Conservation (phyloP, 2,888 invertebrate species). For the Boloria euphrosyne region DNA sequence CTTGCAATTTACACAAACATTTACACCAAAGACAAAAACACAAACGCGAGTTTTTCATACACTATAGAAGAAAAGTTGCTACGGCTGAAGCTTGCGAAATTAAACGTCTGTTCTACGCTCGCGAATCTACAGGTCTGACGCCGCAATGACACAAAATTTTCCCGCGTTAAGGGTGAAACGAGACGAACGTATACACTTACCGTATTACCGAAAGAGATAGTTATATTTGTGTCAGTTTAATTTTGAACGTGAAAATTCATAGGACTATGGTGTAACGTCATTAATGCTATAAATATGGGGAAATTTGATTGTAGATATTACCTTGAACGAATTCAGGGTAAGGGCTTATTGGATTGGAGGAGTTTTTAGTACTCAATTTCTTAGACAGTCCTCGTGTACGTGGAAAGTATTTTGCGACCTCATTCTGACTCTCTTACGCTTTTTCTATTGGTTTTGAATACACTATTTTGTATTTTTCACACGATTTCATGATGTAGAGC, state of each 20-base stretch:
- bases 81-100: slow-evolving; percentile 47
- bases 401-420: too few relatives aligned
- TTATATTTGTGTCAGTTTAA: slow-evolving; percentile 37
- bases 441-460: too few relatives aligned
- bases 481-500: too few relatives aligned
- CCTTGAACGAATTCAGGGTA: slow-evolving; percentile 24
- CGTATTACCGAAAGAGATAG: slow-evolving; percentile 48
- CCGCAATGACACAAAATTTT: slow-evolving; percentile 61
- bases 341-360: slow-evolving; percentile 10
- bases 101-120: slow-evolving; percentile 62
- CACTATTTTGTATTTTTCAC: too few relatives aligned
- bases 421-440: too few relatives aligned
- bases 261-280: slow-evolving; percentile 43
- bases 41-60: slow-evolving; percentile 40
- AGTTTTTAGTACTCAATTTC: too few relatives aligned
- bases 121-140: slow-evolving; percentile 75
- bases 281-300: slow-evolving; percentile 39
- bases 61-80: slow-evolving; percentile 41
- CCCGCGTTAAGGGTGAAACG: slow-evolving; percentile 58
- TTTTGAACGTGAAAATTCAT: slow-evolving; percentile 45
- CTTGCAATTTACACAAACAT: slow-evolving; percentile 54
- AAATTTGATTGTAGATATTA: slow-evolving; percentile 34
- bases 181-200: slow-evolving; percentile 27
- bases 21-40: slow-evolving; percentile 47
- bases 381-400: too few relatives aligned